These are phyloP conservation scores for Ormyrus nitidulus DNA, from an alignment of 2,888 invertebrate genomes.

Conservation along the genomic window DNA sequence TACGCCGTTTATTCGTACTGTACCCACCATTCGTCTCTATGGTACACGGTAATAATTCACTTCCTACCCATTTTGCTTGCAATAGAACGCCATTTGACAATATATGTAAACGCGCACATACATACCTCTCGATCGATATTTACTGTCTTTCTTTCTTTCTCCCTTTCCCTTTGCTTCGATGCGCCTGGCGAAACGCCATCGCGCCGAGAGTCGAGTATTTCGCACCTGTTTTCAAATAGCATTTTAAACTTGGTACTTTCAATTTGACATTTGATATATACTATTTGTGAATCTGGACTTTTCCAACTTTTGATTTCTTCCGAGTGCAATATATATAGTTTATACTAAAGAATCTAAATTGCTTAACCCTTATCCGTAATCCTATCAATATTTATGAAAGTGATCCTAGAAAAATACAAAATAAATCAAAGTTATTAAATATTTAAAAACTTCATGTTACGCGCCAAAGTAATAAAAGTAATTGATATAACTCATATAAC, in stretches of 20 bases:
- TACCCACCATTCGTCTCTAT: constrained; percentile 63
- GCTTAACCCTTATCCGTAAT: too few species aligned
- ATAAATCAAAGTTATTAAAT: too few species aligned
- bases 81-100: constrained; percentile 68
- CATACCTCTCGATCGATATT: constrained; percentile 15
- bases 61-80: constrained; percentile 70
- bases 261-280: background rate
- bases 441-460: too few species aligned
- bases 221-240: constrained; percentile 29
- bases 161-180: background rate
- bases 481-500: too few species aligned
- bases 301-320: too few species aligned
- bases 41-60: constrained; percentile 69
- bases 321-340: too few species aligned
- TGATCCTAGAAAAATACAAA: too few species aligned
- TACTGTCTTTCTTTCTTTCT: background rate
- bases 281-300: background rate
- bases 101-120: constrained; percentile 26
- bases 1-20: constrained; percentile 8
- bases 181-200: background rate
- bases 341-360: too few species aligned
- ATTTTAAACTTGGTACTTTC: background rate
- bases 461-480: too few species aligned
- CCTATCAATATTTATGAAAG: too few species aligned
- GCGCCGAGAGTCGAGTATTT: background rate